A percentile compares a stretch with the other conserved stretches of the same genome.
These are phyloP conservation scores for Varecia variegata DNA, from an alignment of 2,797 vertebrate species.

Conservation along the genomic window DNA sequence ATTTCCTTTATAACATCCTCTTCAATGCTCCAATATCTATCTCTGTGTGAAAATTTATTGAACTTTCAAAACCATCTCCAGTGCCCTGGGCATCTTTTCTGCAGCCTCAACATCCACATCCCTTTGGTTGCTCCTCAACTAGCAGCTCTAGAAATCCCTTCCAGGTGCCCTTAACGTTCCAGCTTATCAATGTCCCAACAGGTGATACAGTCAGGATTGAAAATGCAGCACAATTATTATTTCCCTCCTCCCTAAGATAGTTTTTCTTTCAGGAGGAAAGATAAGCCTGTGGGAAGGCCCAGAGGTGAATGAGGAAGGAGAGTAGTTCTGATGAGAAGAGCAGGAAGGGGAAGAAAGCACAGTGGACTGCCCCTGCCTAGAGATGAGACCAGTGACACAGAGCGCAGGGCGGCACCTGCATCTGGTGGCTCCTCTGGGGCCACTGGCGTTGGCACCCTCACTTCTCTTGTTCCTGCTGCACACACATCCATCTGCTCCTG, in stretches of 20 bases:
- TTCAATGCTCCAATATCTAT: neutral
- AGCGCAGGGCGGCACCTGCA: no score
- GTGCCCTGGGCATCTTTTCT: neutral
- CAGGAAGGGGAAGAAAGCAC: no score
- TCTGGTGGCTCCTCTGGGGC: neutral
- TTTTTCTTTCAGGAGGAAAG: neutral
- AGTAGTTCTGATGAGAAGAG: no score
- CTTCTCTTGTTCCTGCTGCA: neutral
- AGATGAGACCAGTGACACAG: neutral
- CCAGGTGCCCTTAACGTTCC: neutral
- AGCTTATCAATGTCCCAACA: neutral
- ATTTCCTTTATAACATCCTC: neutral
- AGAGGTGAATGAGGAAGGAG: neutral
- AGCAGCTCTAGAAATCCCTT: neutral
- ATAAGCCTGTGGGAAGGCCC: neutral
- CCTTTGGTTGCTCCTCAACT: neutral
- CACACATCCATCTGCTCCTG: neutral
- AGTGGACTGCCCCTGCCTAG: neutral
- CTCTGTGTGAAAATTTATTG: neutral
- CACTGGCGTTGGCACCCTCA: accelerated
- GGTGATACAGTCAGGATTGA: neutral
- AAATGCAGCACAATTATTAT: neutral
- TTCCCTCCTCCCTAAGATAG: neutral
- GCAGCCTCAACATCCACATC: neutral
- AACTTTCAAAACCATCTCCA: neutral